These are phyloP conservation scores for Tetramorium simillimum DNA, from an alignment of 1,140 invertebrate species.

Conservation along the genomic window DNA sequence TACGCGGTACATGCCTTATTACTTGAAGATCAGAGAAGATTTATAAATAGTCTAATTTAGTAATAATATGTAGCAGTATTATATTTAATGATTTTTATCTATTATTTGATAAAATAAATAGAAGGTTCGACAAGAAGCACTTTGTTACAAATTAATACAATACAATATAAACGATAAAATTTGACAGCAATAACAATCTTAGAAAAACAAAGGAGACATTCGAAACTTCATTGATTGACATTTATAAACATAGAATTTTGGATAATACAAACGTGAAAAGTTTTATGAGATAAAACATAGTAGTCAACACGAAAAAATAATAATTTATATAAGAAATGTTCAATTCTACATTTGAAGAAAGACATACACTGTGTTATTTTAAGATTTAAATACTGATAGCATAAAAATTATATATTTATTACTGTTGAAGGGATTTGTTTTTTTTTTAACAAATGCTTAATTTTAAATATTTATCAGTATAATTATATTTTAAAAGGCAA, in stretches of 20 bases:
- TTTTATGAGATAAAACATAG: neutral
- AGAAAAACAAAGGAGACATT: neutral
- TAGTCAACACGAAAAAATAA: neutral
- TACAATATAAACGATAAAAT: neutral
- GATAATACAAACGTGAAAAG: neutral
- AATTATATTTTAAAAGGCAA: neutral
- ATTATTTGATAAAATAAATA: neutral
- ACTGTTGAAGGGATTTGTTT: neutral
- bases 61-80: neutral
- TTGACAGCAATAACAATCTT: neutral
- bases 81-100: neutral
- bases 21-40: neutral
- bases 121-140: neutral
- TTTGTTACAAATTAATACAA: neutral
- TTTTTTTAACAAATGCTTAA: neutral
- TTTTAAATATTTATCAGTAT: neutral
- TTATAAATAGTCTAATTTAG: neutral
- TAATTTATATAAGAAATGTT: neutral
- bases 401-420: neutral
- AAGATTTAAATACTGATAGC: neutral
- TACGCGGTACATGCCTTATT: slow-evolving; percentile 27
- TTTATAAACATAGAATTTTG: neutral
- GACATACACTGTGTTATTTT: neutral
- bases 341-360: neutral
- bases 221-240: neutral